Percentiles rank a stretch among this genome's conserved stretches.
phyloP scores from a whole-genome alignment of 2,113 vertebrate species.

The Stigmatopora argus region DNA sequence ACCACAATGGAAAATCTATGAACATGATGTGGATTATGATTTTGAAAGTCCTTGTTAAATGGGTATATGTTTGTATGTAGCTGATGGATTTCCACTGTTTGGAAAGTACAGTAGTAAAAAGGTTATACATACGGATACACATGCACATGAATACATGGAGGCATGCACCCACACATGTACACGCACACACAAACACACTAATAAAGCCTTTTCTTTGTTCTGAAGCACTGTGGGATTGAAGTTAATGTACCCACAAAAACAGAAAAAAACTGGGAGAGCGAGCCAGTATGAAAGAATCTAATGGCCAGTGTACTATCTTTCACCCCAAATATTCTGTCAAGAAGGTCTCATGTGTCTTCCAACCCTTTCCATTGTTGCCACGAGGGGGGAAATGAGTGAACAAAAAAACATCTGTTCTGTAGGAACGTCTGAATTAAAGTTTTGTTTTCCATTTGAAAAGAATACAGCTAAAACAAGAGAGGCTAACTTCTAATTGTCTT shows the following conservation, averaged over 20 bases:
- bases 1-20: not conserved
- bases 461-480: too few relatives aligned
- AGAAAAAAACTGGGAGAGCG: not conserved
- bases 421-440: slow-evolving; percentile 1
- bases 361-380: slow-evolving; percentile 9
- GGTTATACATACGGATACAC: not conserved
- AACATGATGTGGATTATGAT: slow-evolving; percentile 7
- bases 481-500: too few relatives aligned
- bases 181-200: slow-evolving; percentile 9
- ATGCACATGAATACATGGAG: not conserved
- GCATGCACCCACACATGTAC: slow-evolving; percentile 7
- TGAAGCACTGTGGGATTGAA: slow-evolving; percentile 36
- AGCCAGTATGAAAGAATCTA: slow-evolving; percentile 33
- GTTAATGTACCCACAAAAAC: slow-evolving; percentile 51
- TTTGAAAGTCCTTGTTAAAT: slow-evolving; percentile 9
- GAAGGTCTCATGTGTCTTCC: slow-evolving; percentile 20
- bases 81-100: slow-evolving; percentile 11
- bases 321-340: slow-evolving; percentile 46
- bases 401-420: too few relatives aligned
- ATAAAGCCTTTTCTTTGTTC: slow-evolving; percentile 37
- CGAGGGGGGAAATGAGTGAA: slow-evolving; percentile 44
- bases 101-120: slow-evolving; percentile 10
- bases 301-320: slow-evolving; percentile 48
- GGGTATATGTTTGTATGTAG: slow-evolving; percentile 13
- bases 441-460: too few relatives aligned